A percentile compares a stretch with the other conserved stretches of the same genome.
Conservation (phyloP, 2,797 vertebrate genomes). For the Microctenopoma lineatum region DNA sequence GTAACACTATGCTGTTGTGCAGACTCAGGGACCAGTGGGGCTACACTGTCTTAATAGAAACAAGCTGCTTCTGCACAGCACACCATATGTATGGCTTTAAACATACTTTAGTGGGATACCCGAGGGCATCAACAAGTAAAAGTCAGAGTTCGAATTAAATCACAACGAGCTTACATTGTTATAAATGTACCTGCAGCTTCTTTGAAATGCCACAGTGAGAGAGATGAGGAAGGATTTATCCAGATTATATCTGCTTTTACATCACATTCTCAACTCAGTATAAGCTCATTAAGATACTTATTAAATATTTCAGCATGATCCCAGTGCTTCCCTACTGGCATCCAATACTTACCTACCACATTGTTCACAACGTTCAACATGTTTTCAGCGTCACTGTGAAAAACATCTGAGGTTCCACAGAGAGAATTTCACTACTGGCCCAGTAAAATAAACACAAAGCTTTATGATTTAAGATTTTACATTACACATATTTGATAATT, state of each 20-base stretch:
- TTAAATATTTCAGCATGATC: slow-evolving; percentile 2
- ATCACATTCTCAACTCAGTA: slow-evolving; percentile 14
- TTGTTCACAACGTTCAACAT: neutral
- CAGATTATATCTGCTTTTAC: slow-evolving; percentile 14
- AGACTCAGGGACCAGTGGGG: slow-evolving; percentile 51
- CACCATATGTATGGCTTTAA: neutral
- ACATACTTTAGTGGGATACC: neutral
- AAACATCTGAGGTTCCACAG: slow-evolving; percentile 8
- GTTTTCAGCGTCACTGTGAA: slow-evolving; percentile 12
- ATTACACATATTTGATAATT: slow-evolving; percentile 47
- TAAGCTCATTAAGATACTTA: slow-evolving; percentile 1
- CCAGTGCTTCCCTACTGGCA: slow-evolving; percentile 1
- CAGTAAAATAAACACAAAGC: slow-evolving; percentile 35
- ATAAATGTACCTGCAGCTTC: neutral
- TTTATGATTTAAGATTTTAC: slow-evolving; percentile 48
- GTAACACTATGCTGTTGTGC: slow-evolving; percentile 33
- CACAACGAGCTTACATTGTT: slow-evolving; percentile 5
- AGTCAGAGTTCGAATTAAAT: slow-evolving; percentile 10
- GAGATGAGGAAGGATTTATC: neutral
- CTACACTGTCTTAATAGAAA: slow-evolving; percentile 2
- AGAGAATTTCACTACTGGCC: neutral
- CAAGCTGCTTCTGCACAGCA: slow-evolving; percentile 1
- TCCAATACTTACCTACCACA: neutral
- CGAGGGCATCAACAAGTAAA: slow-evolving; percentile 2
- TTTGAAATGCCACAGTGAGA: neutral